Conservation (phyloP, 2,113 vertebrate genomes). For the Takifugu flavidus region DNA sequence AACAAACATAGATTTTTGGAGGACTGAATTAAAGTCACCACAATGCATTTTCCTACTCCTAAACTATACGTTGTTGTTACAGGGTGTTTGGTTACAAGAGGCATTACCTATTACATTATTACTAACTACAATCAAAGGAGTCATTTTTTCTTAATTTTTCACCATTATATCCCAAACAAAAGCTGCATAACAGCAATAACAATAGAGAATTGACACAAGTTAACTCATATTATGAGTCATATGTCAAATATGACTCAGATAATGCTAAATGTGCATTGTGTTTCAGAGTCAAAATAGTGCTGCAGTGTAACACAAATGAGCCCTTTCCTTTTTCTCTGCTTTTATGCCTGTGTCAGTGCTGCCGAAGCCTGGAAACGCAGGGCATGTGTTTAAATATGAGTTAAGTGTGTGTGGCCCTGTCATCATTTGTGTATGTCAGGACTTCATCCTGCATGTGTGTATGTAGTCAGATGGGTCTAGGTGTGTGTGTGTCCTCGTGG, state of each 20-base stretch:
- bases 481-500: slow-evolving; percentile 40
- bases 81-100: slow-evolving; percentile 16
- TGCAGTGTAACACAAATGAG: slow-evolving; percentile 31
- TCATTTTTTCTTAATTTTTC: too few species aligned
- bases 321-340: slow-evolving; percentile 37
- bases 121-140: too few species aligned
- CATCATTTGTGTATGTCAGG: neutral
- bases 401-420: neutral
- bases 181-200: too few species aligned
- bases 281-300: slow-evolving; percentile 11
- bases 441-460: neutral
- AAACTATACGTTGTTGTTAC: too few species aligned
- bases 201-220: too few species aligned
- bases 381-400: neutral
- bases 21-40: too few species aligned
- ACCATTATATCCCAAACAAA: too few species aligned
- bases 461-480: neutral
- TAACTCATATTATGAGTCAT: too few species aligned
- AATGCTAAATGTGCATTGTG: slow-evolving; percentile 32
- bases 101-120: too few species aligned
- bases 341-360: slow-evolving; percentile 39
- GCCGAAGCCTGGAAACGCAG: neutral
- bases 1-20: slow-evolving; percentile 2
- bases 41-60: too few species aligned
- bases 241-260: neutral